phyloP scores from a whole-genome alignment of 1,140 invertebrate genomes.

The Sycophila sp. region DNA sequence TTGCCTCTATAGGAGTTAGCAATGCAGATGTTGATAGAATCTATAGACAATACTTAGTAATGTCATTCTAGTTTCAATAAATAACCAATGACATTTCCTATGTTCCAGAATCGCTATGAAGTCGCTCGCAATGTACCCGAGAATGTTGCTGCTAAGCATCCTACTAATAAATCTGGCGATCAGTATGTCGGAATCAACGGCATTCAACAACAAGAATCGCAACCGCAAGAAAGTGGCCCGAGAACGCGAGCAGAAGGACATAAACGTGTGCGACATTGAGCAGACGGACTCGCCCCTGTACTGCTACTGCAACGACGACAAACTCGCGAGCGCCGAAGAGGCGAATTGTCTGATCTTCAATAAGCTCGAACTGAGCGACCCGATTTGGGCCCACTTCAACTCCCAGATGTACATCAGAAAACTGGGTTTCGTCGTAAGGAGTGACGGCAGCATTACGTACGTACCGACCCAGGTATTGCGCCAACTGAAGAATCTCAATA shows the following conservation, averaged over 20 bases:
- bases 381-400: constrained; percentile 76
- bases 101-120: constrained; percentile 48
- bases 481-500: constrained; percentile 72
- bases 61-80: too few species aligned
- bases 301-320: constrained; percentile 62
- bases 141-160: constrained; percentile 44
- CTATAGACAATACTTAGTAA: too few species aligned
- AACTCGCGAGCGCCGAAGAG: constrained; percentile 56
- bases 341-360: constrained; percentile 75
- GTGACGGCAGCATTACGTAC: constrained; percentile 72
- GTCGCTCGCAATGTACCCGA: constrained; percentile 18
- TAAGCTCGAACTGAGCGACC: constrained; percentile 70
- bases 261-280: constrained; percentile 65
- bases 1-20: too few species aligned
- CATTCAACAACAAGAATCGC: constrained; percentile 42
- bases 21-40: too few species aligned
- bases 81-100: neutral
- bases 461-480: constrained; percentile 75
- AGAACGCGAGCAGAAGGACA: constrained; percentile 48
- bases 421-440: constrained; percentile 75
- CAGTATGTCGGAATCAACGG: constrained; percentile 40
- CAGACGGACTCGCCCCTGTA: constrained; percentile 56
- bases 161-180: constrained; percentile 37
- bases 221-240: constrained; percentile 47
- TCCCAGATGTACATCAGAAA: constrained; percentile 76